Percentiles rank a stretch among this genome's conserved stretches.
Evolutionary conservation across 2,888 invertebrate genomes (phyloP).

Genomic region (Dascillus cervinus): DNA sequence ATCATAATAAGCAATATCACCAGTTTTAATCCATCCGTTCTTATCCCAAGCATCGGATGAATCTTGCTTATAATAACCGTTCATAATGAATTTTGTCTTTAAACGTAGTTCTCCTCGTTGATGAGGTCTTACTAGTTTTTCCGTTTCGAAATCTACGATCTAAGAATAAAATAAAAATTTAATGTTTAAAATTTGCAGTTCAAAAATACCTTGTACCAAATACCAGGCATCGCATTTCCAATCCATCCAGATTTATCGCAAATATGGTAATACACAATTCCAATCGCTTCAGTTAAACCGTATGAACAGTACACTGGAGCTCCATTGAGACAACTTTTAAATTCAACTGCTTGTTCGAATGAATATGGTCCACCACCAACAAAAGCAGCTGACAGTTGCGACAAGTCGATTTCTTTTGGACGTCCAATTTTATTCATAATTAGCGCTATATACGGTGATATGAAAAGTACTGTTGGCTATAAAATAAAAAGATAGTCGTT

Average conservation of each 20-base stretch:
- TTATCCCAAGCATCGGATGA: constrained; percentile 39
- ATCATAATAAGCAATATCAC: constrained; percentile 48
- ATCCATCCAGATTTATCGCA: constrained; percentile 28
- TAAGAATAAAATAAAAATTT: constrained; percentile 17
- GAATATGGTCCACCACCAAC: not conserved
- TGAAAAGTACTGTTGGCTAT: constrained; percentile 6
- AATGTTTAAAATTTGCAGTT: too few relatives aligned
- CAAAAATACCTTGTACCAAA: constrained; percentile 32
- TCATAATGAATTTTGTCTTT: constrained; percentile 33
- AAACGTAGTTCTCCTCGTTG: constrained; percentile 47
- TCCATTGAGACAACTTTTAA: not conserved
- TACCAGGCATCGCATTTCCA: constrained; percentile 26
- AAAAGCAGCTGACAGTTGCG: not conserved
- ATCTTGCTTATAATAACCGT: constrained; percentile 44
- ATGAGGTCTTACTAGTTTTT: constrained; percentile 41
- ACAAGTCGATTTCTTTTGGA: not conserved
- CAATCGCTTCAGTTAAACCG: constrained; percentile 1
- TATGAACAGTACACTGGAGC: not conserved
- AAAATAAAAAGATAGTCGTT: too few relatives aligned
- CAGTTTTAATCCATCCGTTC: constrained; percentile 47
- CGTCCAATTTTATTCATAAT: too few relatives aligned
- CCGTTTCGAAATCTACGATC: constrained; percentile 42
- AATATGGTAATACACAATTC: too few relatives aligned
- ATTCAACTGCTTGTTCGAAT: not conserved
- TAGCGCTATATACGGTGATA: too few relatives aligned